A percentile compares a stretch with the other conserved stretches of the same genome.
phyloP scores from a whole-genome alignment of 2,888 invertebrate genomes.

The Polyommatus iphigenia region DNA sequence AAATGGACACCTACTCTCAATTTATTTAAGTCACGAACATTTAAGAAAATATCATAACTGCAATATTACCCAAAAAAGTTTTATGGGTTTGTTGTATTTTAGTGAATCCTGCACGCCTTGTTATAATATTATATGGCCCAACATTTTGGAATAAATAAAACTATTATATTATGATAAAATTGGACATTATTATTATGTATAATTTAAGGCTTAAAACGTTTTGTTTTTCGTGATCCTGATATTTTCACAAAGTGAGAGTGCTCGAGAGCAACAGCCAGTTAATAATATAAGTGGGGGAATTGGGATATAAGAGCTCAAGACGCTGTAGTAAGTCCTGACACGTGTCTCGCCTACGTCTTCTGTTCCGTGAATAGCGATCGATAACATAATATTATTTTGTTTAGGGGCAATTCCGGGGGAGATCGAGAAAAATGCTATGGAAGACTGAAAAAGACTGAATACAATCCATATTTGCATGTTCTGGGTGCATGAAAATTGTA shows the following conservation, averaged over 20 bases:
- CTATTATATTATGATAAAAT: not conserved
- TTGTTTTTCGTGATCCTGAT: too few species aligned
- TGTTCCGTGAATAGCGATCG: constrained; percentile 1
- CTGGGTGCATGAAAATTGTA: too few species aligned
- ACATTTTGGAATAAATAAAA: not conserved
- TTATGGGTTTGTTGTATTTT: not conserved
- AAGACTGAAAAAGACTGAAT: too few species aligned
- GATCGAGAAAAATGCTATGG: too few species aligned
- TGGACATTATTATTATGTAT: not conserved
- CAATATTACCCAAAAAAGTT: not conserved
- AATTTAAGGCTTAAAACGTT: not conserved
- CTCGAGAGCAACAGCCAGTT: not conserved
- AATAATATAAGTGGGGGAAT: constrained; percentile 6
- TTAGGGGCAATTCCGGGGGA: not conserved
- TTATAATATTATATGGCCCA: not conserved
- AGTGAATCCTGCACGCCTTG: not conserved
- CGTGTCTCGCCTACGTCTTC: not conserved
- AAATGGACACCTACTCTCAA: constrained; percentile 6
- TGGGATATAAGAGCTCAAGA: not conserved
- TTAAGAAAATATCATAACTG: constrained; percentile 1
- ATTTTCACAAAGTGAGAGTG: not conserved
- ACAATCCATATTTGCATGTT: too few species aligned
- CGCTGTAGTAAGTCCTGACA: not conserved
- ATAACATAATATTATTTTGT: not conserved
- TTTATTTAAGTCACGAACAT: not conserved